Conservation (phyloP, 2,888 invertebrate species). For the Ctenicera cuprea region DNA sequence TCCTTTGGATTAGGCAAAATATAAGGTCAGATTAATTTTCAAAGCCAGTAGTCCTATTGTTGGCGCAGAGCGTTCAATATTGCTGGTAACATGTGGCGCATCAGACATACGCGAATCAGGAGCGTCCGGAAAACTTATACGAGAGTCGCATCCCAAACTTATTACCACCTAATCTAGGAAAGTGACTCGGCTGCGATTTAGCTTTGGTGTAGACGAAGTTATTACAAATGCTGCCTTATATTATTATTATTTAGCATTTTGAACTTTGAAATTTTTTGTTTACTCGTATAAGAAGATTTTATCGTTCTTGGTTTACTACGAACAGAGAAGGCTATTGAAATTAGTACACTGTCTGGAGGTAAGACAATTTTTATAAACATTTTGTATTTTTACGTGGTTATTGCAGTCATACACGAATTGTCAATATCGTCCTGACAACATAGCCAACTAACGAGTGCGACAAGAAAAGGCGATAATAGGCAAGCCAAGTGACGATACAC, state of each 20-base stretch:
- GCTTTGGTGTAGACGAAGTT: slow-evolving; percentile 4
- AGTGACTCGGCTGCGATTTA: slow-evolving; percentile 30
- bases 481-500: too few species aligned
- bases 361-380: too few species aligned
- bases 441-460: too few species aligned
- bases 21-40: slow-evolving; percentile 54
- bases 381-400: too few species aligned
- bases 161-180: slow-evolving; percentile 47
- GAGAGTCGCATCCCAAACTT: slow-evolving; percentile 48
- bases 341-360: too few species aligned
- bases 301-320: too few species aligned
- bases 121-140: slow-evolving; percentile 45
- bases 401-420: too few species aligned
- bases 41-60: slow-evolving; percentile 50
- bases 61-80: slow-evolving; percentile 54
- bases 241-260: slow-evolving; percentile 9
- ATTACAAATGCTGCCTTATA: slow-evolving; percentile 1
- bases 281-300: too few species aligned
- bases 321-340: too few species aligned
- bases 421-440: too few species aligned
- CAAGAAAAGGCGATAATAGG: too few species aligned
- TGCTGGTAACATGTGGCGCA: slow-evolving; percentile 54
- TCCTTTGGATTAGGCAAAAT: slow-evolving; percentile 54
- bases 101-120: slow-evolving; percentile 43
- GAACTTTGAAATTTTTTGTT: too few species aligned